Evolutionary conservation across 2,888 invertebrate genomes (phyloP).

Genomic region (Dicycla oo): DNA sequence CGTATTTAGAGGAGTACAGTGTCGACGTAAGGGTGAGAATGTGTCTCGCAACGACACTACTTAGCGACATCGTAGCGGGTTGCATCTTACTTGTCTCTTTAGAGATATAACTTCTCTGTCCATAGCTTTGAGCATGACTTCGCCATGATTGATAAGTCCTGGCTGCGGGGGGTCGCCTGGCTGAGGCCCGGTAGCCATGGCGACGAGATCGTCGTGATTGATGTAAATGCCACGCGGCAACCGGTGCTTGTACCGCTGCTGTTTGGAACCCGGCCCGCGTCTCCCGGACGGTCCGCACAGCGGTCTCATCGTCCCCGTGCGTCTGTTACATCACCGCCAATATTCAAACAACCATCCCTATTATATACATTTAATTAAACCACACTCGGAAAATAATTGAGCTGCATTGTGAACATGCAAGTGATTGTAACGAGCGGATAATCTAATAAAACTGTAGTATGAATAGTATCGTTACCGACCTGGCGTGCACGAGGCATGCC

Average conservation of each 20-base stretch:
- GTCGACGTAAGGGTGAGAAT: slow-evolving; percentile 83
- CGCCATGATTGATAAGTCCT: slow-evolving; percentile 92
- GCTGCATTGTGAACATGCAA: slow-evolving; percentile 72
- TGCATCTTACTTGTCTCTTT: slow-evolving; percentile 97
- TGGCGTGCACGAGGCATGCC: slow-evolving; percentile 91
- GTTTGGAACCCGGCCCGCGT: slow-evolving; percentile 89
- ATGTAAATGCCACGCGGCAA: slow-evolving; percentile 99
- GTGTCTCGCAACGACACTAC: slow-evolving; percentile 80
- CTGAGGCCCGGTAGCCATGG: slow-evolving; percentile 95
- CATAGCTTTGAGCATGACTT: slow-evolving; percentile 96
- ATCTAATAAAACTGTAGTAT: slow-evolving; percentile 66
- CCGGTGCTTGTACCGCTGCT: slow-evolving; percentile 93
- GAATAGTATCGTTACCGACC: slow-evolving; percentile 84
- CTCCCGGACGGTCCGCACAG: slow-evolving; percentile 93
- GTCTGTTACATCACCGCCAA: slow-evolving; percentile 91
- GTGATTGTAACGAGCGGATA: slow-evolving; percentile 66
- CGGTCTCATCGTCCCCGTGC: slow-evolving; percentile 95
- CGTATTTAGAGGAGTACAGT: slow-evolving; percentile 55
- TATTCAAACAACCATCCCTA: slow-evolving; percentile 79
- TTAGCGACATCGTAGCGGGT: slow-evolving; percentile 77
- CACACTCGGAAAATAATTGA: slow-evolving; percentile 69
- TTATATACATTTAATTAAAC: slow-evolving; percentile 64
- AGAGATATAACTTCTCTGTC: slow-evolving; percentile 98
- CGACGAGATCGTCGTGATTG: slow-evolving; percentile 98
- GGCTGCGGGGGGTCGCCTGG: slow-evolving; percentile 89